Evolutionary conservation across 2,888 invertebrate genomes (phyloP).

Genomic region (Ichneumon xanthorius): DNA sequence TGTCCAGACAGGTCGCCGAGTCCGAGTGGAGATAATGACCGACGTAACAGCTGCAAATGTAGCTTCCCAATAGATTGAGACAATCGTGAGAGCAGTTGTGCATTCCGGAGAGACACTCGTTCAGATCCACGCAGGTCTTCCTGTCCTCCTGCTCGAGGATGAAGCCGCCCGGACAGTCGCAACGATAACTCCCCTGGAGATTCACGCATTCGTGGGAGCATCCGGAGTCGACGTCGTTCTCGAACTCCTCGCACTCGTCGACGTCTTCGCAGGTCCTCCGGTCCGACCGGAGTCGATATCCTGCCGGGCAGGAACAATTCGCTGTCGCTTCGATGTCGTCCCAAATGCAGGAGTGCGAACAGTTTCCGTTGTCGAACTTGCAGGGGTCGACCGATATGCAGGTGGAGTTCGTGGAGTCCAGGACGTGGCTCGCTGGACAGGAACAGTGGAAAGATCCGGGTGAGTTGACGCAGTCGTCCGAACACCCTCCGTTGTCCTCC

Average conservation of each 20-base stretch:
- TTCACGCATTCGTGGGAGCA: conserved; percentile 86
- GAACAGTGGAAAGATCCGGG: conserved; percentile 85
- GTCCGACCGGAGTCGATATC: conserved; percentile 83
- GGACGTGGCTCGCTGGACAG: conserved; percentile 83
- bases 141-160: conserved; percentile 81
- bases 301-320: conserved; percentile 86
- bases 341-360: conserved; percentile 86
- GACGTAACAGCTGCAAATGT: conserved; percentile 80
- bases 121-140: conserved; percentile 85
- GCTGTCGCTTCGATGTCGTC: conserved; percentile 82
- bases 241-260: conserved; percentile 81
- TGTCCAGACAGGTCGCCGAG: conserved; percentile 80
- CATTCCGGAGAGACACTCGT: conserved; percentile 81
- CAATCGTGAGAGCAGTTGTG: conserved; percentile 81
- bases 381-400: conserved; percentile 80
- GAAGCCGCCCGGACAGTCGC: conserved; percentile 86
- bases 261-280: conserved; percentile 82
- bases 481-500: conserved; percentile 86
- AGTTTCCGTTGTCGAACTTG: conserved; percentile 80
- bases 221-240: conserved; percentile 81
- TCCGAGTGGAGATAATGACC: conserved; percentile 81
- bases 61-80: conserved; percentile 80
- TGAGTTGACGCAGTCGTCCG: conserved; percentile 85
- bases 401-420: conserved; percentile 76
- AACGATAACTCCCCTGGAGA: conserved; percentile 86